Conservation (phyloP, 2,113 vertebrate genomes). For the Falco punctatus region DNA sequence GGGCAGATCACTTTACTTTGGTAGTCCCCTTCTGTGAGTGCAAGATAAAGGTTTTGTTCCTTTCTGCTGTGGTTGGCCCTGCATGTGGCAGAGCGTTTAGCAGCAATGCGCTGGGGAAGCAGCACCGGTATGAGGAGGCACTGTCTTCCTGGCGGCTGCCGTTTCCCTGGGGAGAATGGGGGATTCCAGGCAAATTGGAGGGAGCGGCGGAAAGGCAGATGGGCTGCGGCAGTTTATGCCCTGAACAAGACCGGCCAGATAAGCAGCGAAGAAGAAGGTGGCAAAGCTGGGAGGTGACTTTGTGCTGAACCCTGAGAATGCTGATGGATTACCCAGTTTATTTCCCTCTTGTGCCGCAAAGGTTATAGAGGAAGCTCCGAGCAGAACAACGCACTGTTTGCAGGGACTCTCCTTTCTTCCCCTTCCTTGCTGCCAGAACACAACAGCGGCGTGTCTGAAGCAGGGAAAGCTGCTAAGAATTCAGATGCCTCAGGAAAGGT, state of each 20-base stretch:
- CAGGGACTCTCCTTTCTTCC: not conserved
- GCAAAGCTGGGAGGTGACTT: not conserved
- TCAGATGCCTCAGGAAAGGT: not conserved
- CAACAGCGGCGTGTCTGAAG: not conserved
- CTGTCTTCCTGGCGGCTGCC: fast-evolving
- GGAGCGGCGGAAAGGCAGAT: not conserved
- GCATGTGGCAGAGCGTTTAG: not conserved
- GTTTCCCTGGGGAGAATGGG: not conserved
- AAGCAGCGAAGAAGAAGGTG: not conserved
- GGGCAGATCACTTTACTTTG: not conserved
- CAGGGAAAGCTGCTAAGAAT: not conserved
- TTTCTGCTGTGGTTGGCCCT: fast-evolving
- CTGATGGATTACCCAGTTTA: not conserved
- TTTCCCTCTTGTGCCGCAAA: not conserved
- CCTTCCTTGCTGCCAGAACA: not conserved
- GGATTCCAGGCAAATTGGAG: not conserved
- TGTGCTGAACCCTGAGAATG: not conserved
- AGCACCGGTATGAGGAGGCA: not conserved
- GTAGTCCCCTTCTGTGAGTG: not conserved
- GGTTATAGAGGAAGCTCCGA: not conserved
- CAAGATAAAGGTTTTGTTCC: not conserved
- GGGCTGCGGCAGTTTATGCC: not conserved
- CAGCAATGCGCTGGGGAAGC: not conserved
- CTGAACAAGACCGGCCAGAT: not conserved
- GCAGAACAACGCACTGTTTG: fast-evolving